Percentiles rank a stretch among this genome's conserved stretches.
Conservation (phyloP, 2,797 vertebrate genomes). For the Emydoidea blandingii region DNA sequence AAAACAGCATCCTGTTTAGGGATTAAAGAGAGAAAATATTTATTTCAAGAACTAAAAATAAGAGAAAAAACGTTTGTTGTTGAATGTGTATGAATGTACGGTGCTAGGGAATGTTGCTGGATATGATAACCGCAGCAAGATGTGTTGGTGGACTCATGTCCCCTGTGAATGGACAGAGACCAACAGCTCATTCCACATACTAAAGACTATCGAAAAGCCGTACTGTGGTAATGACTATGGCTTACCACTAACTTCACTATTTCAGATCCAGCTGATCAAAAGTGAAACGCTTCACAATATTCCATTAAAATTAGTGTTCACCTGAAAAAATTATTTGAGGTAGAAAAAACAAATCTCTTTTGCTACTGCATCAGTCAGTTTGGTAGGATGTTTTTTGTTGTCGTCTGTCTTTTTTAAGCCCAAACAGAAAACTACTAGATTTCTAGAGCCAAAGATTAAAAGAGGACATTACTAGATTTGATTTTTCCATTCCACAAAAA, state of each 20-base stretch:
- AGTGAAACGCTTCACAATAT: neutral
- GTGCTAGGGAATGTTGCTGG: neutral
- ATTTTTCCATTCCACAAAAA: no score
- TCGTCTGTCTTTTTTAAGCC: neutral
- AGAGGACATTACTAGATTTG: neutral
- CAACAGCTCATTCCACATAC: neutral
- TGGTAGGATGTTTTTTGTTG: no score
- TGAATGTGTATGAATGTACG: neutral
- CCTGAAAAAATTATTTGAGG: neutral
- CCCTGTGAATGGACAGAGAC: neutral
- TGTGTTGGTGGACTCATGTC: neutral
- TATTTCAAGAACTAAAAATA: neutral
- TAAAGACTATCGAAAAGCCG: neutral
- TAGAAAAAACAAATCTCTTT: neutral
- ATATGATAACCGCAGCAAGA: neutral
- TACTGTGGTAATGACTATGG: neutral
- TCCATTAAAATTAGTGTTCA: neutral
- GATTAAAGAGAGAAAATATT: neutral
- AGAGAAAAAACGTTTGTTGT: neutral
- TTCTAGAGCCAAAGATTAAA: neutral
- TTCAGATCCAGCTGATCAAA: neutral
- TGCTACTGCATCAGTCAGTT: neutral
- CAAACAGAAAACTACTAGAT: neutral
- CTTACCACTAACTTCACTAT: neutral
- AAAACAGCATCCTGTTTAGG: conserved; percentile 85